Evolutionary conservation across 2,113 vertebrate genomes (phyloP).

Genomic region (Callorhinus ursinus): DNA sequence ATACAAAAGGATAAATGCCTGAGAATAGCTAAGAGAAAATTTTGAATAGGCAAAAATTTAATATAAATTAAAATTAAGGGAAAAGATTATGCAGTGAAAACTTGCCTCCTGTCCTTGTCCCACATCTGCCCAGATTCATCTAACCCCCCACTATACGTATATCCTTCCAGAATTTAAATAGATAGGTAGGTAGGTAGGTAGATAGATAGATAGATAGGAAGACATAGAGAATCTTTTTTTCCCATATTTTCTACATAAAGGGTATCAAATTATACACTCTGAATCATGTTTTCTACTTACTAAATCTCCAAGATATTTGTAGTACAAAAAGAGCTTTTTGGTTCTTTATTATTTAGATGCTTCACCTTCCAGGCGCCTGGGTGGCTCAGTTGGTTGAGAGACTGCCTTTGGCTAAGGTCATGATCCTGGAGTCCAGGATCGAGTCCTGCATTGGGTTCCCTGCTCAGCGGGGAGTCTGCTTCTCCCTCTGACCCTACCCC

Average conservation of each 20-base stretch:
- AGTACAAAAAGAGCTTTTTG: background rate
- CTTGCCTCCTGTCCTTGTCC: background rate
- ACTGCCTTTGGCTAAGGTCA: too few species aligned
- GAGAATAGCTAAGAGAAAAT: background rate
- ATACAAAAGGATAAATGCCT: background rate
- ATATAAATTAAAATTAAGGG: conserved; percentile 1
- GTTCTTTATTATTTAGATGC: background rate
- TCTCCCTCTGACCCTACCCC: too few species aligned
- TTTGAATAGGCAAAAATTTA: background rate
- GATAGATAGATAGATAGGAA: background rate
- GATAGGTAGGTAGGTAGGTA: background rate
- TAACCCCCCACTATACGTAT: background rate
- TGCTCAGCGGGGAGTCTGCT: too few species aligned
- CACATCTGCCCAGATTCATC: background rate
- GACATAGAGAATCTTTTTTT: background rate
- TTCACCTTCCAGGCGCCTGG: background rate
- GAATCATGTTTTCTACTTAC: background rate
- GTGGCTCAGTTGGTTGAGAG: too few species aligned
- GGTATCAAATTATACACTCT: background rate
- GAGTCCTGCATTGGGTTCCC: too few species aligned
- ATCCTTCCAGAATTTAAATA: background rate
- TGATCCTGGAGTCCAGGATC: too few species aligned
- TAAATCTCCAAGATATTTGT: background rate
- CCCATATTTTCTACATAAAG: background rate
- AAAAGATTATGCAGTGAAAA: background rate